Evolutionary conservation across 2,888 invertebrate species (phyloP).

Genomic region (Molorchus minor): DNA sequence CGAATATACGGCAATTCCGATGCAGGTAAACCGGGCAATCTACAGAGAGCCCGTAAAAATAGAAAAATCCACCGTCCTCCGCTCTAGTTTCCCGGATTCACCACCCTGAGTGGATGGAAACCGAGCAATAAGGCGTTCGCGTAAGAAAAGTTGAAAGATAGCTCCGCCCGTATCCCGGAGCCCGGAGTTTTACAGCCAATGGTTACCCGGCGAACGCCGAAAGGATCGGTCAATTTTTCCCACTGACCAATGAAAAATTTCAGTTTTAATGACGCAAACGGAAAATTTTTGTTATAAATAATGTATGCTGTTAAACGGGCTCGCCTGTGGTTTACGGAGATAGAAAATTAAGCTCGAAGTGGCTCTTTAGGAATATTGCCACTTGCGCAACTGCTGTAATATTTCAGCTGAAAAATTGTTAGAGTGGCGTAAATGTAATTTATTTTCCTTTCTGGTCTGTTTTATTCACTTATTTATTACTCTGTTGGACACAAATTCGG

Average conservation of each 20-base stretch:
- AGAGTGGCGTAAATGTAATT: constrained; percentile 20
- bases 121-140: constrained; percentile 60
- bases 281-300: constrained; percentile 62
- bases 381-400: constrained; percentile 28
- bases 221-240: constrained; percentile 60
- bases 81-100: constrained; percentile 45
- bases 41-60: constrained; percentile 43
- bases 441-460: constrained; percentile 7
- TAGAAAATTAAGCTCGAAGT: constrained; percentile 45
- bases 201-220: constrained; percentile 50
- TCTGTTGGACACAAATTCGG: too few relatives aligned
- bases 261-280: constrained; percentile 58
- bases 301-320: constrained; percentile 60
- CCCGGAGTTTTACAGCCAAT: constrained; percentile 55
- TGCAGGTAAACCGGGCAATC: constrained; percentile 34
- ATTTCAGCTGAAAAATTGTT: constrained; percentile 18
- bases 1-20: constrained; percentile 36
- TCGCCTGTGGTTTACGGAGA: constrained; percentile 40
- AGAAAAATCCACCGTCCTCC: constrained; percentile 53
- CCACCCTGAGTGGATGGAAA: constrained; percentile 53
- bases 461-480: neutral
- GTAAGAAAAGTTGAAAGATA: constrained; percentile 58
- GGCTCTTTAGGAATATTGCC: constrained; percentile 43
- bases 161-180: constrained; percentile 58
- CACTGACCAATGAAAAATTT: constrained; percentile 59